phyloP scores from a whole-genome alignment of 2,113 vertebrate genomes.

The Gavialis gangeticus region DNA sequence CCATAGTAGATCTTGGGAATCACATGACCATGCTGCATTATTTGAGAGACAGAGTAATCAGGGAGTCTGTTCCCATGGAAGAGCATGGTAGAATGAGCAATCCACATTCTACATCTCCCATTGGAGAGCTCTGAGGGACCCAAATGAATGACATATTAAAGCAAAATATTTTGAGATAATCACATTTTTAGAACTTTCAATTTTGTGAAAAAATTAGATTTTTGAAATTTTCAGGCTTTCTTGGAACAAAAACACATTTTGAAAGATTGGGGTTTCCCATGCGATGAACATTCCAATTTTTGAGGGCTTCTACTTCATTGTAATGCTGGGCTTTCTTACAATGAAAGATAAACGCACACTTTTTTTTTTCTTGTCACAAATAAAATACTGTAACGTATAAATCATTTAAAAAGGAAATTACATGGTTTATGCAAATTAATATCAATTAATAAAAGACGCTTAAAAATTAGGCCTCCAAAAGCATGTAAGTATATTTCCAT shows the following conservation, averaged over 20 bases:
- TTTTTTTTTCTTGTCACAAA: conserved; percentile 47
- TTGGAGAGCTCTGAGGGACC: neutral
- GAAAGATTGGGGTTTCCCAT: neutral
- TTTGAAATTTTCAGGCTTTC: neutral
- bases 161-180: neutral
- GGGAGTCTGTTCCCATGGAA: neutral
- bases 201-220: neutral
- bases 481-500: conserved; percentile 37
- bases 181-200: neutral
- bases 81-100: neutral
- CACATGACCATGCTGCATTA: neutral
- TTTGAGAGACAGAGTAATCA: neutral
- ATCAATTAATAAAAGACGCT: conserved; percentile 42
- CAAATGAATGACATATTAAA: neutral
- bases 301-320: neutral
- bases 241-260: neutral
- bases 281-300: neutral
- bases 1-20: neutral
- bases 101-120: neutral
- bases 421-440: conserved; percentile 32
- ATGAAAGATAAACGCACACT: conserved; percentile 16
- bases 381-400: conserved; percentile 47
- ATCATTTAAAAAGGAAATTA: conserved; percentile 65
- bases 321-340: conserved; percentile 12
- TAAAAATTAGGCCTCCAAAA: conserved; percentile 55